A percentile compares a stretch with the other conserved stretches of the same genome.
Evolutionary conservation across 2,113 vertebrate genomes (phyloP).

Genomic region (Monopterus albus): DNA sequence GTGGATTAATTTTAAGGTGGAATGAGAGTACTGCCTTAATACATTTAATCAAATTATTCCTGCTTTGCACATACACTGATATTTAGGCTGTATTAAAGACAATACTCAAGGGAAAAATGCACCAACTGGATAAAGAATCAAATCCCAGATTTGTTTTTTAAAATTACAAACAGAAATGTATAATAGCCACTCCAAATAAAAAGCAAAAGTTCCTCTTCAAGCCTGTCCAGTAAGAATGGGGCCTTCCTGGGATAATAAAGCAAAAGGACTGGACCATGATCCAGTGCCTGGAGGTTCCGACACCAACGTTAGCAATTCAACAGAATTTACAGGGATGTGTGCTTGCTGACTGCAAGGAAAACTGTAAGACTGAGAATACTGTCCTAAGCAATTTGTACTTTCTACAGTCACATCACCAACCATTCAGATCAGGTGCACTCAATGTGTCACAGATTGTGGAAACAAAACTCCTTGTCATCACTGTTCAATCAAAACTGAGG

Average conservation of each 20-base stretch:
- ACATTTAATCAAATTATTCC: constrained; percentile 13
- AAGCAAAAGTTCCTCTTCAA: neutral
- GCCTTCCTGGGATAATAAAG: neutral
- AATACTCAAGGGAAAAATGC: neutral
- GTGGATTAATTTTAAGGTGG: neutral
- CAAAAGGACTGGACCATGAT: constrained; percentile 19
- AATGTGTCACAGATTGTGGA: neutral
- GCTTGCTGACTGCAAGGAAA: constrained; percentile 16
- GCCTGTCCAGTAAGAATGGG: neutral
- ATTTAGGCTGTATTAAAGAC: neutral
- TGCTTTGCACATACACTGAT: constrained; percentile 53
- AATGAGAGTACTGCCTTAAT: neutral
- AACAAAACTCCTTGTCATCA: constrained; percentile 25
- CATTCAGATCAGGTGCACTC: constrained; percentile 17
- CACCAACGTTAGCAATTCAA: constrained; percentile 15
- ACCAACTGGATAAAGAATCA: neutral
- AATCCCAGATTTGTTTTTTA: no score
- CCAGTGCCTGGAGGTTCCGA: constrained; percentile 18
- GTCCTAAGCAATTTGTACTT: constrained; percentile 24
- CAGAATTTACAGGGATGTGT: constrained; percentile 8
- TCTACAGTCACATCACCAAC: constrained; percentile 34
- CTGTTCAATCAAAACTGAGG: constrained; percentile 35
- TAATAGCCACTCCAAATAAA: neutral
- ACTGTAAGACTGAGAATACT: constrained; percentile 31
- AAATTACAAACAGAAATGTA: no score